Evolutionary conservation across 2,888 invertebrate genomes (phyloP), one percentile per base, ranked within the genome.

Genomic region (Gibbula magus): DNA sequence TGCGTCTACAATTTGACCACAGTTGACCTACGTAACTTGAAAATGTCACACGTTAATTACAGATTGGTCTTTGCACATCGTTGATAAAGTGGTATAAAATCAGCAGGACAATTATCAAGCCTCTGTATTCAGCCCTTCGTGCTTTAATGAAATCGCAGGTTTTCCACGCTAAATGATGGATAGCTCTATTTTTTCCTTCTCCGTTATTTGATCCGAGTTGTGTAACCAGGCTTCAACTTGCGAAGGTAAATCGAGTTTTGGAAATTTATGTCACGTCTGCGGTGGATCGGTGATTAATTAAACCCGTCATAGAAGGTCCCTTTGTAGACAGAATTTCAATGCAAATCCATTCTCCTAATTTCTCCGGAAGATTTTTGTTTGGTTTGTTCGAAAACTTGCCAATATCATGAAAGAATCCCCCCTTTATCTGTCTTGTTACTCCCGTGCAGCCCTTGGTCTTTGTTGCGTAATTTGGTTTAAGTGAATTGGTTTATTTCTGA

Each of bases 251-350:
- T 61, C 61, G 29, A 61, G 61, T 61, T 61, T 29, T 61, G 29
- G 61, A 61, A 61, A 61, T 61, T 61, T 61, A 61, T 61, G 61
- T 61, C 61, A 61, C 61, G 61, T 61, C 61, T 61, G 61, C 61
- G 16, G 25, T 18, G 22, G 29, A 25, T 16, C n/a, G 61, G 25
- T 61, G 61, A 61, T 61, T 61, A 61, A 61, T 61, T 61, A 32
- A 61, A 13, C 29, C 61, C 16, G 61, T 61, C 61, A 32, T 61
- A 29, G 61, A 61, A 61, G 29, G 61, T 61, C 25, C 61, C 29
- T 61, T 61, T 61, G 61, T 61, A 25, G 61, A 32, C 61, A 18
- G 29, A 61, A 32, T 61, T 25, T n/a, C 13, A 32, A 18, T 29
- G 61, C 61, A 32, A 61, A 61, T 61, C 61, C 16, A 32, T 61